Percentiles rank a stretch among this genome's conserved stretches.
Evolutionary conservation across 2,797 vertebrate genomes (phyloP).

Genomic region (Peromyscus melanophrys): DNA sequence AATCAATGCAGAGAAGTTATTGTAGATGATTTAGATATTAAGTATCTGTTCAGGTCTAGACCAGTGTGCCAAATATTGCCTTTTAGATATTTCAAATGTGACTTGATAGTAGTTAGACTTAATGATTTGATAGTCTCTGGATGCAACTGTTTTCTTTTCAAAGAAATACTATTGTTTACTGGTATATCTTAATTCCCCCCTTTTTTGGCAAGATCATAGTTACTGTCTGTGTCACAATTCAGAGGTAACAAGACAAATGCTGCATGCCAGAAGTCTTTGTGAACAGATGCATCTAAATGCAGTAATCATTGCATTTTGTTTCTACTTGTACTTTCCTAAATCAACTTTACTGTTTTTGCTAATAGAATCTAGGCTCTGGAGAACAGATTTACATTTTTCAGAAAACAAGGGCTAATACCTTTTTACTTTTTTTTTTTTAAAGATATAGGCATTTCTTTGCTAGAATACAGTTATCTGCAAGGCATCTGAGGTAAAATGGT

Average conservation of each 20-base stretch:
- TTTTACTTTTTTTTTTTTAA: background rate
- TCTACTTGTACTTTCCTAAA: background rate
- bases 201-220: constrained; percentile 8
- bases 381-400: constrained; percentile 3
- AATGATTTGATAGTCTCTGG: background rate
- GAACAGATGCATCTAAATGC: background rate
- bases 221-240: background rate
- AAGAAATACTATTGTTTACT: background rate
- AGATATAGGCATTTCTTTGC: background rate
- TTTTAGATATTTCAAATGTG: background rate
- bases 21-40: background rate
- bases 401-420: background rate
- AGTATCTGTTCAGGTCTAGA: background rate
- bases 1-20: background rate
- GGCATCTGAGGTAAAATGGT: constrained; percentile 6
- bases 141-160: background rate
- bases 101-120: background rate
- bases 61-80: background rate
- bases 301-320: background rate
- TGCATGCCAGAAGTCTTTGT: background rate
- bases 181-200: background rate
- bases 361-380: background rate
- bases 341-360: constrained; percentile 14
- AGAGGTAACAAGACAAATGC: background rate
- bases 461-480: background rate